phyloP scores from a whole-genome alignment of 2,888 invertebrate genomes.

The Acrocyrtus sp. region DNA sequence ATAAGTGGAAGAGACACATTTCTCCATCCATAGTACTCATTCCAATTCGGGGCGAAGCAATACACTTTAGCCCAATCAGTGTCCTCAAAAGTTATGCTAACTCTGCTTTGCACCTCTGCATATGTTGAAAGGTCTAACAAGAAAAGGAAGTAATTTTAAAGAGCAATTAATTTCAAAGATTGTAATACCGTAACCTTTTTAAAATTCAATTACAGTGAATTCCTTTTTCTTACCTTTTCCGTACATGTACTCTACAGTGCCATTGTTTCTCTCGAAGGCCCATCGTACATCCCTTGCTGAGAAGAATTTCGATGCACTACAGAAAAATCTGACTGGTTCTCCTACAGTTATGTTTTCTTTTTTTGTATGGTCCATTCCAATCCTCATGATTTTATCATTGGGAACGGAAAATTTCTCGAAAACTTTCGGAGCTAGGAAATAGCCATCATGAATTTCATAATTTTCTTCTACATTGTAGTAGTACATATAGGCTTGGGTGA shows the following conservation, averaged over 20 bases:
- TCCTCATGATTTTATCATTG: constrained; percentile 50
- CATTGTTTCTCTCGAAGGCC: constrained; percentile 50
- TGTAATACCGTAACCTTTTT: too few species aligned
- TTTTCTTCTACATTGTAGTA: constrained; percentile 48
- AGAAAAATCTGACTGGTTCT: constrained; percentile 42
- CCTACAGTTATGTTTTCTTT: constrained; percentile 41
- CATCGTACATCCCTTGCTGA: constrained; percentile 37
- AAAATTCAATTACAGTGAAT: too few species aligned
- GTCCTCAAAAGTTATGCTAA: constrained; percentile 36
- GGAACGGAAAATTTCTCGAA: constrained; percentile 50
- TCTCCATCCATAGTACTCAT: constrained; percentile 56
- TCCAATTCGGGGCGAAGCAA: constrained; percentile 55
- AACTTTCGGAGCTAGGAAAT: constrained; percentile 49
- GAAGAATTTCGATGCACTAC: constrained; percentile 51
- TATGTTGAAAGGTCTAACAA: constrained; percentile 44
- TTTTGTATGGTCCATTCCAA: constrained; percentile 20
- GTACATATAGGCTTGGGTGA: constrained; percentile 55
- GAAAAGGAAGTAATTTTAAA: too few species aligned
- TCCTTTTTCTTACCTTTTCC: constrained; percentile 31
- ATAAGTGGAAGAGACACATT: constrained; percentile 47
- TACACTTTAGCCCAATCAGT: constrained; percentile 44
- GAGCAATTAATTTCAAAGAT: too few species aligned
- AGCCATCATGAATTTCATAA: constrained; percentile 52
- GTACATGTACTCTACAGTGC: constrained; percentile 35
- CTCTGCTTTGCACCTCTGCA: constrained; percentile 32